phyloP scores from a whole-genome alignment of 37 sponge, comb jelly and placozoan species.

The Crambe crambe region DNA sequence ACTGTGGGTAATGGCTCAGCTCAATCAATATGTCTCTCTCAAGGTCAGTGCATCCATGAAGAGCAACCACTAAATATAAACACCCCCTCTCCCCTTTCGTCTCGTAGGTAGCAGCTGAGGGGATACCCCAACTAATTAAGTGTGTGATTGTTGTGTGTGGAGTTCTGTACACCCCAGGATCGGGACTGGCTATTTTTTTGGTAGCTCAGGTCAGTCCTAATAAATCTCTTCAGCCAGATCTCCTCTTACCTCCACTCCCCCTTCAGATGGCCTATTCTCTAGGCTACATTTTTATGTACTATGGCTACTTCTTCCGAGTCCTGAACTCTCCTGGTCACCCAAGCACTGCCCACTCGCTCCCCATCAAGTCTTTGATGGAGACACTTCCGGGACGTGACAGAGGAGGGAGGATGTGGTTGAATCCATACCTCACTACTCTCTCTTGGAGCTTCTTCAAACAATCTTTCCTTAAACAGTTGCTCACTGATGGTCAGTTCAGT shows the following conservation, averaged over 20 bases:
- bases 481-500: conserved; percentile 78
- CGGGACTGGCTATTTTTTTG: conserved; percentile 63
- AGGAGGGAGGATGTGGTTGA: conserved; percentile 21
- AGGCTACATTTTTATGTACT: conserved; percentile 59
- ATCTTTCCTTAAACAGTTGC: conserved; percentile 88
- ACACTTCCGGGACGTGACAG: conserved; percentile 40
- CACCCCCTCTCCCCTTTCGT: background rate
- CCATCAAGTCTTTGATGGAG: conserved; percentile 39
- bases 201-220: conserved; percentile 45
- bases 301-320: conserved; percentile 53
- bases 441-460: conserved; percentile 89
- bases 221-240: background rate
- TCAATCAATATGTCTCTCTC: conserved; percentile 44
- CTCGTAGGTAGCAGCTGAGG: conserved; percentile 78
- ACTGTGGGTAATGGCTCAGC: conserved; percentile 71
- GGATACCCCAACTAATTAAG: conserved; percentile 53
- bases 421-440: conserved; percentile 15
- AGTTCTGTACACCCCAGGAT: conserved; percentile 39
- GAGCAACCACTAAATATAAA: too few relatives aligned
- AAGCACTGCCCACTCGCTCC: conserved; percentile 20
- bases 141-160: conserved; percentile 50
- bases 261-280: conserved; percentile 64
- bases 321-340: background rate
- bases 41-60: too few relatives aligned
- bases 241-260: background rate